These are phyloP conservation scores for Lagopus muta DNA, from an alignment of 2,113 vertebrate genomes.

Conservation along the genomic window DNA sequence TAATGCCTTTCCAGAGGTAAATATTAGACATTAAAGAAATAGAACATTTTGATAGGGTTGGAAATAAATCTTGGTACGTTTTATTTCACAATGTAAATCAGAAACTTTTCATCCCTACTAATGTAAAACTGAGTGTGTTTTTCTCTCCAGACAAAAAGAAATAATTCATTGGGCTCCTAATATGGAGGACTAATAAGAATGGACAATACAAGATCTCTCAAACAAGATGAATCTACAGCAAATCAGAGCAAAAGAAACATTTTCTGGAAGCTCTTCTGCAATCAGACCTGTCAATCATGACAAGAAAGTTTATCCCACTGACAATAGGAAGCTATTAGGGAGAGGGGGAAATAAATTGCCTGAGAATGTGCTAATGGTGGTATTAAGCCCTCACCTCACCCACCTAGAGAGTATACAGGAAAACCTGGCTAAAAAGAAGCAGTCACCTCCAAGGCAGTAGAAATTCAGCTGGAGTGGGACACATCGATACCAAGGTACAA, in stretches of 20 bases:
- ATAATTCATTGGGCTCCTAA: neutral
- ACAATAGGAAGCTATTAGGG: neutral
- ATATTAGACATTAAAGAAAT: neutral
- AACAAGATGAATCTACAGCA: neutral
- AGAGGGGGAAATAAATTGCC: neutral
- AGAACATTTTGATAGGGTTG: neutral
- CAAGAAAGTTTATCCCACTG: neutral
- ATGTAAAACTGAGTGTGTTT: neutral
- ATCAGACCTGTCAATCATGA: neutral
- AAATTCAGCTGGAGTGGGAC: neutral
- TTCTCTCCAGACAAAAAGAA: neutral
- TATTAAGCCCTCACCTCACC: neutral
- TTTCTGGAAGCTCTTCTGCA: neutral
- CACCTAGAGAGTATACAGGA: fast-evolving
- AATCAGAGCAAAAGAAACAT: neutral
- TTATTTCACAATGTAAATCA: neutral
- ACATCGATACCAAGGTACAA: fast-evolving
- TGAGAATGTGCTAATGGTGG: neutral
- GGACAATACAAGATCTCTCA: neutral
- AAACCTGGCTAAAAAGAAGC: neutral
- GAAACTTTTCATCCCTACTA: neutral
- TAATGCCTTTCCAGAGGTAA: neutral
- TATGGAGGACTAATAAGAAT: neutral
- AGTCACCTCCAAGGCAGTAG: neutral
- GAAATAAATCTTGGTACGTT: neutral